phyloP scores from a whole-genome alignment of 2,797 vertebrate species.

The Takifugu rubripes region DNA sequence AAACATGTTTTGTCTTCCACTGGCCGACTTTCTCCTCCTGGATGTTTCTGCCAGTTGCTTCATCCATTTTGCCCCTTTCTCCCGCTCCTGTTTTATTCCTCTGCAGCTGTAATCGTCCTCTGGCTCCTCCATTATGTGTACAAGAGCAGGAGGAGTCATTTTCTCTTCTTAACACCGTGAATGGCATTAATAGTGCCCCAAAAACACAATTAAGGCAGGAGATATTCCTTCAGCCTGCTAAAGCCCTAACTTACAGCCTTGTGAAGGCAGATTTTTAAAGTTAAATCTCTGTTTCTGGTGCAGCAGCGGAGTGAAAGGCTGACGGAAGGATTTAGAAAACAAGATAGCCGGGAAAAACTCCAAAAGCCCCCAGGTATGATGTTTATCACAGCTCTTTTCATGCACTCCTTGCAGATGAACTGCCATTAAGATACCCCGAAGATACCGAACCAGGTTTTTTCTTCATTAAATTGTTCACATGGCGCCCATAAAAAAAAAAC shows the following conservation, averaged over 20 bases:
- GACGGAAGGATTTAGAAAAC: constrained; percentile 42
- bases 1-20: constrained; percentile 46
- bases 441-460: constrained; percentile 55
- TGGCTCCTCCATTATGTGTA: constrained; percentile 69
- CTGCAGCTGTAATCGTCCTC: constrained; percentile 54
- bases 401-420: constrained; percentile 63
- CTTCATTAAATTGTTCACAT: constrained; percentile 68
- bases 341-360: constrained; percentile 29
- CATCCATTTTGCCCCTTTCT: constrained; percentile 31
- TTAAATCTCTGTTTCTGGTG: constrained; percentile 45
- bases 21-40: constrained; percentile 22
- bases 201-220: constrained; percentile 72
- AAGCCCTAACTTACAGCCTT: constrained; percentile 48
- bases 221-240: constrained; percentile 60
- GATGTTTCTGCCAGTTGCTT: constrained; percentile 43
- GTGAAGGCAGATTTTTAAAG: constrained; percentile 68
- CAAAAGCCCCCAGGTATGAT: constrained; percentile 53
- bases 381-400: constrained; percentile 42
- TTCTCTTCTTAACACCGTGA: constrained; percentile 73
- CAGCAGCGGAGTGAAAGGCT: constrained; percentile 54
- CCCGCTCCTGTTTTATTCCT: constrained; percentile 42
- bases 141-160: constrained; percentile 65
- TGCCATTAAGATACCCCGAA: constrained; percentile 65
- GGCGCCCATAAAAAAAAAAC: constrained; percentile 58
- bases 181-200: constrained; percentile 72